Percentiles rank a stretch among this genome's conserved stretches.
Evolutionary conservation across 2,888 invertebrate species (phyloP).

Genomic region (Lasioglossum morio): DNA sequence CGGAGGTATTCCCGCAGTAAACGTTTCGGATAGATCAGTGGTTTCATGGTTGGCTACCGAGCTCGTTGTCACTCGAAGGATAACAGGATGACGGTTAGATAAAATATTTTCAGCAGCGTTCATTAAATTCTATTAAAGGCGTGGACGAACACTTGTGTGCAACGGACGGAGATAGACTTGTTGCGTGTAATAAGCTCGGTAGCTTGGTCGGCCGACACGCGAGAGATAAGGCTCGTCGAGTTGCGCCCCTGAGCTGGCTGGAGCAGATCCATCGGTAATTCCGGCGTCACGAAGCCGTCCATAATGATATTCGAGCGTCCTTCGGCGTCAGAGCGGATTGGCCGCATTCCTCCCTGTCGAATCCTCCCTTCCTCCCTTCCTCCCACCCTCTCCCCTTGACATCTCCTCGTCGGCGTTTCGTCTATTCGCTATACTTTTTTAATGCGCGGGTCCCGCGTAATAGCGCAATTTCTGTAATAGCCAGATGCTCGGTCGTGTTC

Average conservation of each 20-base stretch:
- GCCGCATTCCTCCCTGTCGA: background rate
- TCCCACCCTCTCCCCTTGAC: too few relatives aligned
- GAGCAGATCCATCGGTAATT: slow-evolving; percentile 9
- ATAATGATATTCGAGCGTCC: slow-evolving; percentile 26
- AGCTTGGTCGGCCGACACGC: background rate
- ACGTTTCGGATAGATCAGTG: background rate
- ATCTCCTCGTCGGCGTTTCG: slow-evolving; percentile 32
- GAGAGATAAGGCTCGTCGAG: slow-evolving; percentile 31
- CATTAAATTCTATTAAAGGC: background rate
- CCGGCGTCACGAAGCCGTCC: slow-evolving; percentile 4
- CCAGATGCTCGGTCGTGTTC: slow-evolving; percentile 74
- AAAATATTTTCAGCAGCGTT: background rate
- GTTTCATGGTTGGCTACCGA: background rate
- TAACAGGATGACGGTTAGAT: background rate
- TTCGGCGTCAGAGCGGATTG: background rate
- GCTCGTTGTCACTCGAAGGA: background rate
- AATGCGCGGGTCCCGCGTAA: slow-evolving; percentile 78
- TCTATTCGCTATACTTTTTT: slow-evolving; percentile 61
- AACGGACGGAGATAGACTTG: background rate
- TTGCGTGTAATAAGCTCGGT: slow-evolving; percentile 32
- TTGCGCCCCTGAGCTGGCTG: background rate
- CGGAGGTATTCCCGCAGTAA: background rate
- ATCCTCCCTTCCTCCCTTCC: too few relatives aligned
- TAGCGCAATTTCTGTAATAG: slow-evolving; percentile 83
- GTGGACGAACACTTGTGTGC: background rate